These are phyloP conservation scores for Lampris megalopsis DNA, from an alignment of 2,113 vertebrate genomes.

Conservation along the genomic window DNA sequence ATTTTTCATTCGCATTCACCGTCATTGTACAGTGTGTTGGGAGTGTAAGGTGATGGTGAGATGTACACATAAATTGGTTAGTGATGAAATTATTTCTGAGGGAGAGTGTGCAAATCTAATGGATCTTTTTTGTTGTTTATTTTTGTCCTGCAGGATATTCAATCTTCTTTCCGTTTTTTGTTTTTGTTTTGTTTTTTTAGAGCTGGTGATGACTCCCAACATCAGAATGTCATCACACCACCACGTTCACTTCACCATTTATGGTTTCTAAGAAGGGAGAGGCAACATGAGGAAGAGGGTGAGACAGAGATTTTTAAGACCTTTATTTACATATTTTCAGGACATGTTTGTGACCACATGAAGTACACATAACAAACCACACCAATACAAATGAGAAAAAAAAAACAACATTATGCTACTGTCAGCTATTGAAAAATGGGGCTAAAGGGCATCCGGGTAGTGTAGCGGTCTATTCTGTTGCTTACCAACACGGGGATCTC, in stretches of 20 bases:
- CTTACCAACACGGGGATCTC: too few species aligned
- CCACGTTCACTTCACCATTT: slow-evolving; percentile 18
- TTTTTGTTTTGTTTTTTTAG: slow-evolving; percentile 56
- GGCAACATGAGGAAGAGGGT: too few species aligned
- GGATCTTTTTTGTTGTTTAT: slow-evolving; percentile 60
- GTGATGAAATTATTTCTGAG: slow-evolving; percentile 65
- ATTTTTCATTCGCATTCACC: slow-evolving; percentile 76
- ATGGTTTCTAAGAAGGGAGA: not conserved
- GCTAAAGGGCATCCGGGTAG: too few species aligned
- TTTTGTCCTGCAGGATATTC: not conserved
- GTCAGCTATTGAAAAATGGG: too few species aligned
- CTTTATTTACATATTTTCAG: too few species aligned
- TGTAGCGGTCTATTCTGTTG: too few species aligned
- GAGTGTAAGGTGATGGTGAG: slow-evolving; percentile 65
- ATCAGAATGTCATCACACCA: slow-evolving; percentile 52
- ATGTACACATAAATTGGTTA: slow-evolving; percentile 61
- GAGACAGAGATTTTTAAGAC: too few species aligned
- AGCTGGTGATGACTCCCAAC: slow-evolving; percentile 60
- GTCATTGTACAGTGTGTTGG: slow-evolving; percentile 65
- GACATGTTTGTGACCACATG: too few species aligned
- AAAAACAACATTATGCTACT: too few species aligned
- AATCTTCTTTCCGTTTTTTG: slow-evolving; percentile 56
- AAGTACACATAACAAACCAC: too few species aligned
- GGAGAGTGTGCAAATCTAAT: slow-evolving; percentile 55
- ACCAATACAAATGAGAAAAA: too few species aligned